Evolutionary conservation across 2,113 vertebrate genomes (phyloP).

Genomic region (Anolis carolinensis): DNA sequence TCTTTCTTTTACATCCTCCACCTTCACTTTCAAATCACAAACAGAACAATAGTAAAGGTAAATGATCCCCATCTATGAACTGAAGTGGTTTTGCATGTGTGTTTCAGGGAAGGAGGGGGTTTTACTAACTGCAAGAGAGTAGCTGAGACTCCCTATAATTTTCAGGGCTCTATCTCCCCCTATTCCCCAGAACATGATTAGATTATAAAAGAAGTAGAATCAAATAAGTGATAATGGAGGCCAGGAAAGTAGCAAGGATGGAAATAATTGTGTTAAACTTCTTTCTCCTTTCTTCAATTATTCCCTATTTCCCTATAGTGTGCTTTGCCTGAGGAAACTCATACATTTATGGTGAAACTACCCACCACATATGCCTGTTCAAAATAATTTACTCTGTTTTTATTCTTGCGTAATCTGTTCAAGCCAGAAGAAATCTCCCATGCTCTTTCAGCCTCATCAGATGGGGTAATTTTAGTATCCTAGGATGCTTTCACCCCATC

Average conservation of each 20-base stretch:
- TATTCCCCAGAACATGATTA: neutral
- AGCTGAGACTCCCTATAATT: neutral
- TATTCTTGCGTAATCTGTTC: neutral
- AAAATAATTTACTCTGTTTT: neutral
- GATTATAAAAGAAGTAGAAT: neutral
- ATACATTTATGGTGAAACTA: neutral
- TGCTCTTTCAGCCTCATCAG: no score
- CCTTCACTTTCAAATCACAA: neutral
- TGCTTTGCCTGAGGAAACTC: neutral
- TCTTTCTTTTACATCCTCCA: neutral
- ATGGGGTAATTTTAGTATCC: no score
- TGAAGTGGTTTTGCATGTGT: neutral
- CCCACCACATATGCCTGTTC: neutral
- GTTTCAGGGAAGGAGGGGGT: neutral
- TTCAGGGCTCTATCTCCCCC: neutral
- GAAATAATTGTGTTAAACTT: constrained; percentile 5
- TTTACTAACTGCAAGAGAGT: neutral
- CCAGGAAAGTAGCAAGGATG: neutral
- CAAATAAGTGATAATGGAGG: neutral
- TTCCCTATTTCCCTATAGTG: neutral
- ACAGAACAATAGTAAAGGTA: neutral
- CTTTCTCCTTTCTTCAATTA: neutral
- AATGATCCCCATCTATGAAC: neutral
- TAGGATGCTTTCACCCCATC: no score
- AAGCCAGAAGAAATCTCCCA: neutral